Evolutionary conservation across 2,888 invertebrate genomes (phyloP).

Genomic region (Agrilus biguttatus): DNA sequence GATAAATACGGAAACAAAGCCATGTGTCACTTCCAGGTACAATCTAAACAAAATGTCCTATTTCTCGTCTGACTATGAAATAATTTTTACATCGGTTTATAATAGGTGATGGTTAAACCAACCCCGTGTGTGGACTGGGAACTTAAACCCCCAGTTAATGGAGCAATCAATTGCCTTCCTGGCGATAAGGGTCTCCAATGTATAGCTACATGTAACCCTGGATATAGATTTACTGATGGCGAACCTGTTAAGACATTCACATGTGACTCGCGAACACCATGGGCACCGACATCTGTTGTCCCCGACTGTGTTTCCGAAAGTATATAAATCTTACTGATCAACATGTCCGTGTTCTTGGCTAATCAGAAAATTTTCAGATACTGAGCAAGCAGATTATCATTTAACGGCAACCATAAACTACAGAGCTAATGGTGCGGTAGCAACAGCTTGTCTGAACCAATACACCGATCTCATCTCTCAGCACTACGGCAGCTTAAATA

Average conservation of each 20-base stretch:
- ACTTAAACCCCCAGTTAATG: slow-evolving; percentile 75
- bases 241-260: slow-evolving; percentile 75
- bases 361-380: slow-evolving; percentile 41
- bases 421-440: slow-evolving; percentile 80
- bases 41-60: neutral
- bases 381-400: slow-evolving; percentile 89
- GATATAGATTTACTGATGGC: slow-evolving; percentile 82
- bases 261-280: slow-evolving; percentile 66
- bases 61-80: neutral
- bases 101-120: slow-evolving; percentile 80
- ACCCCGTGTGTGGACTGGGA: slow-evolving; percentile 94
- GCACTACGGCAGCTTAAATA: slow-evolving; percentile 66
- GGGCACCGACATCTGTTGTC: slow-evolving; percentile 80
- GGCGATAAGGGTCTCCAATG: slow-evolving; percentile 75
- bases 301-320: slow-evolving; percentile 92
- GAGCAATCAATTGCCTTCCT: slow-evolving; percentile 73
- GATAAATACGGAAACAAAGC: slow-evolving; percentile 82
- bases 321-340: slow-evolving; percentile 24
- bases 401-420: slow-evolving; percentile 77
- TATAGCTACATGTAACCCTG: slow-evolving; percentile 77
- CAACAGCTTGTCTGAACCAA: slow-evolving; percentile 67
- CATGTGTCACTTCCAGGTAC: slow-evolving; percentile 80
- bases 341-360: neutral
- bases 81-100: slow-evolving; percentile 5
- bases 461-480: slow-evolving; percentile 73